Base-by-base conservation (phyloP, 92 coral and sea anemone species). In the Zoanthus sansibaricus region DNA sequence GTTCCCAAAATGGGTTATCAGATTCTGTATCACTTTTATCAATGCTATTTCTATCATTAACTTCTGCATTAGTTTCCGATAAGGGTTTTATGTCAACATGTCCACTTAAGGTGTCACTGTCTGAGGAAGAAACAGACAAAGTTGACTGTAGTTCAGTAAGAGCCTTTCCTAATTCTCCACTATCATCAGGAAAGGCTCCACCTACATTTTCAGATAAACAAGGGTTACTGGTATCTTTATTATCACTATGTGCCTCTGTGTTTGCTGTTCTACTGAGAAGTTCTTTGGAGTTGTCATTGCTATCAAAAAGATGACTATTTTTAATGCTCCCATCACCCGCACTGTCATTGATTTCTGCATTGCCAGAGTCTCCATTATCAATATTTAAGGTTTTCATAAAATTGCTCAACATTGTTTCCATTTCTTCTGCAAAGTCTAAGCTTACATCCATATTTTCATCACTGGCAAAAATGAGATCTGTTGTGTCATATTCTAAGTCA, bases 361-460 rank as follows among this genome's bases (percentile, higher is more conserved):
- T 9, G 30, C 20, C 18, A 25, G 8, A 62, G 5, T 86, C 56
- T 11, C 14, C 33, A 5, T 2, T 71, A 13, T 58, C 54, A 5
- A 14, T 49, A 32, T 44, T 82, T 1, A 76, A 45, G 48, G 51
- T 32, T 45, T 84, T 83, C 58, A 64, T 84, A 64, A 92, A 88
- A 64, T 91, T 78, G 20, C 89, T 87, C 82, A 95, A 21, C 84
- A 95, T 59, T 72, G 93, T 85, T 79, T 94, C 91, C 96, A 95
- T 93, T 78, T 95, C 98, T 17, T 91, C 82, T 33, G 94, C 98
- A 89, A 95, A 95, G 83, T 93, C 92, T 71, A 90, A 77, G 33
- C 95, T 92, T 10, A 95, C 79, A 78, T 66, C 82, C 55, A 95
- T 74, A 61, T 90, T 86, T 14, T 82, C 84, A 13, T 83, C 79